Percentiles rank a stretch among this genome's conserved stretches.
Conservation (phyloP, 2,888 invertebrate species). For the Eristalinus aeneus region DNA sequence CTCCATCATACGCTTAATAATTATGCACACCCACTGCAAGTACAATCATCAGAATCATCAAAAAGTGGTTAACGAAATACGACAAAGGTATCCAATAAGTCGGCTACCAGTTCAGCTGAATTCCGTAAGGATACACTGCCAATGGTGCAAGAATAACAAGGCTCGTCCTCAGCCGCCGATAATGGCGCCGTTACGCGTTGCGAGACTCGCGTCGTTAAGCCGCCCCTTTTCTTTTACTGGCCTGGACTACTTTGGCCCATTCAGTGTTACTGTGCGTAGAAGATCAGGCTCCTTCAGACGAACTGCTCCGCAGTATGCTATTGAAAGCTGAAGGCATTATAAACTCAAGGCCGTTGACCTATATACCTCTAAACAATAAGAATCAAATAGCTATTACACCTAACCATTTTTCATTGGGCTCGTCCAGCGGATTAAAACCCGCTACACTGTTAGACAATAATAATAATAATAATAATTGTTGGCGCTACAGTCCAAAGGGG, state of each 20-base stretch:
- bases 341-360: neutral
- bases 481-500: too few relatives aligned
- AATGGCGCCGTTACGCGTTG: neutral
- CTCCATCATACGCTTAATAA: neutral
- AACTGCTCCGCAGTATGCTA: neutral
- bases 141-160: neutral
- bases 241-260: neutral
- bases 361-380: neutral
- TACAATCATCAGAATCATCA: constrained; percentile 19
- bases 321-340: neutral
- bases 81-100: neutral
- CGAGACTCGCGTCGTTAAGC: neutral
- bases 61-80: neutral
- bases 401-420: neutral
- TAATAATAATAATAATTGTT: too few relatives aligned
- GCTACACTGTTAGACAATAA: too few relatives aligned
- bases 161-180: neutral
- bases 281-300: neutral
- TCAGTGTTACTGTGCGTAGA: neutral
- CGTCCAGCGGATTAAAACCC: too few relatives aligned
- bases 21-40: neutral
- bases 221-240: neutral
- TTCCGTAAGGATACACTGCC: neutral
- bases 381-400: neutral
- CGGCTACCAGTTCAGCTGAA: neutral